These are phyloP conservation scores for Notechis scutatus DNA, from an alignment of 2,113 vertebrate genomes.

Conservation along the genomic window DNA sequence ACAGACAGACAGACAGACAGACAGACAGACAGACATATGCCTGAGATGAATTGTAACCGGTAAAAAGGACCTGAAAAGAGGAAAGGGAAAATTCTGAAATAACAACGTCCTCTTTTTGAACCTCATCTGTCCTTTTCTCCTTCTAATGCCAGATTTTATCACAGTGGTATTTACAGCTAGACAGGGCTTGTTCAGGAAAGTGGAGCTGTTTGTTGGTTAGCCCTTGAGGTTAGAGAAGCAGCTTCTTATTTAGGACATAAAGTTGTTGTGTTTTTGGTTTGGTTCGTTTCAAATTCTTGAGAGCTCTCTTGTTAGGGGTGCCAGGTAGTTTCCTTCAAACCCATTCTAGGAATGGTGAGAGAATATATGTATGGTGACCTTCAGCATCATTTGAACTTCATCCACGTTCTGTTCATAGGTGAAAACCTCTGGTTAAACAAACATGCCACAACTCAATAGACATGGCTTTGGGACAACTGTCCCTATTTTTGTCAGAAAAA, in stretches of 20 bases:
- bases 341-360: not conserved
- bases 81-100: not conserved
- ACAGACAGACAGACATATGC: not conserved
- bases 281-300: not conserved
- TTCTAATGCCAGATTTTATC: not conserved
- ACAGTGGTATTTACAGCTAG: not conserved
- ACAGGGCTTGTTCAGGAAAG: conserved; percentile 20
- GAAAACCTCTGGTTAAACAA: not conserved
- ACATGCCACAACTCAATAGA: not conserved
- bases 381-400: not conserved
- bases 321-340: not conserved
- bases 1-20: too few species aligned
- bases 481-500: not conserved
- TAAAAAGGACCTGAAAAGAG: not conserved
- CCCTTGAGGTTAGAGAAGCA: not conserved
- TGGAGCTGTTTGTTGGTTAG: not conserved
- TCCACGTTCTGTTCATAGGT: not conserved
- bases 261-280: not conserved
- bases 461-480: not conserved
- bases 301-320: conserved; percentile 14
- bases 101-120: conserved; percentile 10
- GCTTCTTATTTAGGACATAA: not conserved
- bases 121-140: conserved; percentile 3
- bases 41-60: conserved; percentile 15
- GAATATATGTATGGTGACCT: not conserved